Conservation (phyloP, 2,888 invertebrate genomes). For the Drosophila yooni region DNA sequence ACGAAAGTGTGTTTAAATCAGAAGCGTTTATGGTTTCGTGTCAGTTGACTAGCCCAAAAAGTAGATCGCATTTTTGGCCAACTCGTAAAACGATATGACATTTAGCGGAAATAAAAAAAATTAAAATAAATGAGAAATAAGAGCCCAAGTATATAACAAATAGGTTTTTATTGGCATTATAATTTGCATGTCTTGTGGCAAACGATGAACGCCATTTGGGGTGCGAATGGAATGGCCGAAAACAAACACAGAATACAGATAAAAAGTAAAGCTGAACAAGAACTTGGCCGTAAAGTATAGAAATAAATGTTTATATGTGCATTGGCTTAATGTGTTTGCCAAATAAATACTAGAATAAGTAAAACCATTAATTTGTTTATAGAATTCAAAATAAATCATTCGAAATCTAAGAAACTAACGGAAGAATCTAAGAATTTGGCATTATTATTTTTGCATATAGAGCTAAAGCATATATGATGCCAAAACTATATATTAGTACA, state of each 20-base stretch:
- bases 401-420: neutral
- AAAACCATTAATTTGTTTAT: constrained; percentile 1
- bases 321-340: constrained; percentile 16
- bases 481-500: neutral
- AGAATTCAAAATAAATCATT: neutral
- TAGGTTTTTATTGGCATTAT: constrained; percentile 23
- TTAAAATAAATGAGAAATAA: constrained; percentile 17
- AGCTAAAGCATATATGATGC: neutral
- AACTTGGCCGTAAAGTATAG: constrained; percentile 10
- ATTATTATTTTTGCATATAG: neutral
- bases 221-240: constrained; percentile 45
- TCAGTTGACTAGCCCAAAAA: constrained; percentile 43
- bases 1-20: constrained; percentile 17
- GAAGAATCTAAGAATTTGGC: neutral
- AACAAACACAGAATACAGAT: constrained; percentile 12
- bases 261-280: neutral
- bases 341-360: neutral
- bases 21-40: constrained; percentile 4
- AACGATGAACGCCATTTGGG: constrained; percentile 22
- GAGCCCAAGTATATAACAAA: constrained; percentile 22
- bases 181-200: constrained; percentile 36
- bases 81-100: constrained; percentile 36
- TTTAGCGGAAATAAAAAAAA: constrained; percentile 22
- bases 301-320: constrained; percentile 12
- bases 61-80: constrained; percentile 31